Conservation (phyloP, 2,113 vertebrate genomes). For the Lethenteron camtschaticum region DNA sequence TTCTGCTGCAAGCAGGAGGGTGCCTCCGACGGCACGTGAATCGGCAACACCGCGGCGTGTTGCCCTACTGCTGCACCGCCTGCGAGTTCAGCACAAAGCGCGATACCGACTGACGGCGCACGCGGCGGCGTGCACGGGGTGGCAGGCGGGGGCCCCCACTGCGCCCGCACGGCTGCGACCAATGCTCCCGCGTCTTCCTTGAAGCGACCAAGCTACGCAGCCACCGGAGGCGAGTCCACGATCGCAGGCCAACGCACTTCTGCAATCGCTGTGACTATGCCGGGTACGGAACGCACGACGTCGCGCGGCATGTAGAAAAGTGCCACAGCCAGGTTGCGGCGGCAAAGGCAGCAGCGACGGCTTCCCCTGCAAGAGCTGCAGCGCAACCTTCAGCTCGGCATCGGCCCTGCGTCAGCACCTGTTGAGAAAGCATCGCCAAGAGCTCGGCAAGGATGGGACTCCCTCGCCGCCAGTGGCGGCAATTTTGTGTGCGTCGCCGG, state of each 20-base stretch:
- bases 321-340: constrained; percentile 28
- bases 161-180: constrained; percentile 43
- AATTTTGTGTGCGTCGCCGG: too few species aligned
- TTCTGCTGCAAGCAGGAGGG: constrained; percentile 58
- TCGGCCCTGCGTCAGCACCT: constrained; percentile 59
- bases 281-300: constrained; percentile 52
- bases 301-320: constrained; percentile 49
- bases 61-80: constrained; percentile 39
- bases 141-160: background rate
- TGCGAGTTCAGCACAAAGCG: constrained; percentile 54
- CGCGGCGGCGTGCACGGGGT: constrained; percentile 57
- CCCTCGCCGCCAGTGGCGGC: too few species aligned
- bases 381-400: constrained; percentile 54
- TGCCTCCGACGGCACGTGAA: constrained; percentile 41
- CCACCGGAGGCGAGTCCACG: constrained; percentile 55
- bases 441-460: constrained; percentile 7
- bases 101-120: constrained; percentile 66
- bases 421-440: constrained; percentile 33
- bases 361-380: constrained; percentile 38
- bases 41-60: constrained; percentile 46
- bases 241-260: constrained; percentile 54
- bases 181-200: constrained; percentile 55
- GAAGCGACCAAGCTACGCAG: constrained; percentile 60
- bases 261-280: constrained; percentile 60
- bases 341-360: constrained; percentile 23